Percentiles rank a stretch among this genome's conserved stretches.
Conservation (phyloP, 2,113 vertebrate species). For the Python bivittatus region DNA sequence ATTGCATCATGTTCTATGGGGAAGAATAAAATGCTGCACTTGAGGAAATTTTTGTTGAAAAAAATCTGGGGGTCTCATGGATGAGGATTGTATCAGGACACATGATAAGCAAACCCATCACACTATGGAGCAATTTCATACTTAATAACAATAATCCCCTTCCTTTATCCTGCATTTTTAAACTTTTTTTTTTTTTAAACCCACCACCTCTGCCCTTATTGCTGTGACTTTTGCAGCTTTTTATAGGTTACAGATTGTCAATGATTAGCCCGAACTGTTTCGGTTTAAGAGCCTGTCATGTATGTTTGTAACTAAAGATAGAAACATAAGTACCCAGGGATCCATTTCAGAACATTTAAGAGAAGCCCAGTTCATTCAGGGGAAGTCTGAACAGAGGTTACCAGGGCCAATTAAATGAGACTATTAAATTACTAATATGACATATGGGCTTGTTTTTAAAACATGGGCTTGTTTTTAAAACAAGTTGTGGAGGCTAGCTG, state of each 20-base stretch:
- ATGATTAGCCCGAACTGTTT: slow-evolving; percentile 24
- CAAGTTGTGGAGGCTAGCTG: not conserved
- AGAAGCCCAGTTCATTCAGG: slow-evolving; percentile 23
- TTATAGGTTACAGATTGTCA: slow-evolving; percentile 30
- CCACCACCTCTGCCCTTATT: slow-evolving; percentile 1
- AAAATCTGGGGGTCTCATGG: not conserved
- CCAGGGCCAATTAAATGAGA: not conserved
- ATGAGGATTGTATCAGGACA: not conserved
- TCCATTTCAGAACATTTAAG: slow-evolving; percentile 3
- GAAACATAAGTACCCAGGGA: slow-evolving; percentile 20
- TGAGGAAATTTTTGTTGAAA: not conserved
- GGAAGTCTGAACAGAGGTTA: not conserved
- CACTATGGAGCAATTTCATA: not conserved
- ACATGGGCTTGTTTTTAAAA: not conserved
- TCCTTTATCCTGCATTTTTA: slow-evolving; percentile 4
- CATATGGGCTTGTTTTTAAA: not conserved
- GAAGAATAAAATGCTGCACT: not conserved
- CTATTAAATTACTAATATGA: slow-evolving; percentile 6
- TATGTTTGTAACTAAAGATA: slow-evolving; percentile 42
- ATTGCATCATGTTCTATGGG: not conserved
- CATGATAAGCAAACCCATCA: not conserved
- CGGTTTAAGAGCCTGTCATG: not conserved
- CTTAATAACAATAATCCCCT: not conserved
- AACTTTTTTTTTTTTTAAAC: not conserved
- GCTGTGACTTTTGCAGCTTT: slow-evolving; percentile 23